Evolutionary conservation across 1,140 invertebrate species (phyloP).

Genomic region (Hyles vespertilio): DNA sequence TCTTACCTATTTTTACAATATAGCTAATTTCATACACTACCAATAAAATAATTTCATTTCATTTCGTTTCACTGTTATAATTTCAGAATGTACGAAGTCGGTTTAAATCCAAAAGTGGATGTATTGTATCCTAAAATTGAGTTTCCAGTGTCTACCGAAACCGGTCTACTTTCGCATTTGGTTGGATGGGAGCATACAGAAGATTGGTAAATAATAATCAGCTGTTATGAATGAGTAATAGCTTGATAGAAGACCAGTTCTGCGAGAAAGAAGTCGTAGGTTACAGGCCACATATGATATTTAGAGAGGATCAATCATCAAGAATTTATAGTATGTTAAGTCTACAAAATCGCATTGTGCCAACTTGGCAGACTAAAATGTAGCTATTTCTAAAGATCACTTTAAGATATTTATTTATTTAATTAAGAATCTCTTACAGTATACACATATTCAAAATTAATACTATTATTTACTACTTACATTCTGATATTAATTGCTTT

Average conservation of each 20-base stretch:
- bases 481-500: neutral
- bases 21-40: no score
- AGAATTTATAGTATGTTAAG: neutral
- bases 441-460: no score
- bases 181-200: conserved; percentile 83
- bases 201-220: conserved; percentile 47
- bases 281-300: no score
- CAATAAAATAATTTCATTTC: no score
- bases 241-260: no score
- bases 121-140: conserved; percentile 79
- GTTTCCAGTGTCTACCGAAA: conserved; percentile 83
- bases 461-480: no score
- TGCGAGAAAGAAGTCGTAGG: no score
- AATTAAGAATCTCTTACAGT: no score
- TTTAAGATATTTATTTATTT: neutral
- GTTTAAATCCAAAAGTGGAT: conserved; percentile 77
- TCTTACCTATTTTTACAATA: no score
- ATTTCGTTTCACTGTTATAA: neutral
- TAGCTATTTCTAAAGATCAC: neutral
- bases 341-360: neutral
- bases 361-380: neutral
- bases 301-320: no score
- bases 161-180: conserved; percentile 81
- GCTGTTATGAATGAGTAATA: no score
- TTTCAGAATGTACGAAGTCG: conserved; percentile 79